These are phyloP conservation scores for Microcaecilia unicolor DNA, from an alignment of 2,797 vertebrate species.

Conservation along the genomic window DNA sequence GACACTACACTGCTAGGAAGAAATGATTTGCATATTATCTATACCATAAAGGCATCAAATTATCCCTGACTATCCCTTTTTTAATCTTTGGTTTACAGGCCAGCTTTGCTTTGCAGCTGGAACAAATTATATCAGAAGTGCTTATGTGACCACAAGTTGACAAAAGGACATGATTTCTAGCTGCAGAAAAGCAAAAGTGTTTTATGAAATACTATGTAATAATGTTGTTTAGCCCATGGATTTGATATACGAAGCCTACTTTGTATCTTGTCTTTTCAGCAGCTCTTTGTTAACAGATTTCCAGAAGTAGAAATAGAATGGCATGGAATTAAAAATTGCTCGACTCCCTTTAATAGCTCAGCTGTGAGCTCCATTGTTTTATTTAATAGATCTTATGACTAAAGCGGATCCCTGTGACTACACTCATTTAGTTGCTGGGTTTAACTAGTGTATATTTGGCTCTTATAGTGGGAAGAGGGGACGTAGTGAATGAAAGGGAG, in stretches of 20 bases:
- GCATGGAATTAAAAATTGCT: conserved; percentile 78
- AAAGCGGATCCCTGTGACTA: conserved; percentile 71
- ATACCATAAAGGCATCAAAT: conserved; percentile 61
- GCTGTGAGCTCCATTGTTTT: conserved; percentile 75
- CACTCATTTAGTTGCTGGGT: conserved; percentile 64
- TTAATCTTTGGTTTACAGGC: conserved; percentile 76
- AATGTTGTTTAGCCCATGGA: conserved; percentile 76
- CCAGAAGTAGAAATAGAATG: conserved; percentile 77
- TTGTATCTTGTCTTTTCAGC: conserved; percentile 74
- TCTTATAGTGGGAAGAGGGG: too few species aligned
- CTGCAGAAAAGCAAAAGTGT: conserved; percentile 75
- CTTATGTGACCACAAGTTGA: conserved; percentile 80
- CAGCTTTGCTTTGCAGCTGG: conserved; percentile 74
- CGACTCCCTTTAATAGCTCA: conserved; percentile 75
- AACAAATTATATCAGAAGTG: conserved; percentile 79
- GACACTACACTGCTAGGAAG: conserved; percentile 64
- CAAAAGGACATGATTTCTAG: conserved; percentile 80
- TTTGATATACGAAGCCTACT: conserved; percentile 76
- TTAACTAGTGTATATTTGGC: conserved; percentile 64
- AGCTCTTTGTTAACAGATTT: conserved; percentile 73
- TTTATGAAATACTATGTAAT: conserved; percentile 80
- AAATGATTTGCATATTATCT: conserved; percentile 76
- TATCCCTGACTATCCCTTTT: conserved; percentile 74
- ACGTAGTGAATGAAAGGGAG: too few species aligned
- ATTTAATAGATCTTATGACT: conserved; percentile 73